Evolutionary conservation across 1,140 invertebrate species (phyloP), one percentile per base, ranked within the genome.

Genomic region (Coenobita brevimanus): DNA sequence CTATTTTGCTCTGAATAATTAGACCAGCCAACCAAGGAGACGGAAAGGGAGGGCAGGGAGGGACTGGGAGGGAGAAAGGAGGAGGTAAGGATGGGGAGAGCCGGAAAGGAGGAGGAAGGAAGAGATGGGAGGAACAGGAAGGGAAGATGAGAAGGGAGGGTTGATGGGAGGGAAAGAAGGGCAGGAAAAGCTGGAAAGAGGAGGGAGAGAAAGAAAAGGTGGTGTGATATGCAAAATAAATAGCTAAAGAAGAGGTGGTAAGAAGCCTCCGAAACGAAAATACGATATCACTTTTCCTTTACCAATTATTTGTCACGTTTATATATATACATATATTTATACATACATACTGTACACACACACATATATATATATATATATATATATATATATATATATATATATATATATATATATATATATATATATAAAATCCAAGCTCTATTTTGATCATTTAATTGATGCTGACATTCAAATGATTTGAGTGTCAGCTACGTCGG

Each of bases 1-100:
- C 79, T 82, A 57, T 82, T 82, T 82, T 82, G 60, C n/a, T 69
- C 15, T 41, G 38, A 2, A 67, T 82, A 82, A 82, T 82, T 82
- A 82, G 17, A 82, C 2, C 41, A 82, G 33, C 17, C 17, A 33
- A 64, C 21, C 10, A 54, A 62, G 64, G 41, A 82, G 62, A 38
- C 33, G n/a, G 57, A 30, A 60, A 38, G 15, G 13, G 57, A 13
- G 54, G 43, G 41, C 36, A 43, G 50, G 41, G 36, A 15, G 54
- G 50, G 33, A 10, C 6, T 8, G 46, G 15, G 76, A 36, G 33
- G 76, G 76, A 57, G 76, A 33, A 36, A 41, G 78, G 60, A 33
- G 54, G 46, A 33, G 60, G 78, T 8, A 36, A 71, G 6, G 27
- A 6, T 10, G 17, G n/a, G 38, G 43, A 30, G 30, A 30, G 36